Percentiles rank a stretch among this genome's conserved stretches.
These are phyloP conservation scores for Lithophane ornitopus DNA, from an alignment of 2,888 invertebrate species.

Conservation along the genomic window DNA sequence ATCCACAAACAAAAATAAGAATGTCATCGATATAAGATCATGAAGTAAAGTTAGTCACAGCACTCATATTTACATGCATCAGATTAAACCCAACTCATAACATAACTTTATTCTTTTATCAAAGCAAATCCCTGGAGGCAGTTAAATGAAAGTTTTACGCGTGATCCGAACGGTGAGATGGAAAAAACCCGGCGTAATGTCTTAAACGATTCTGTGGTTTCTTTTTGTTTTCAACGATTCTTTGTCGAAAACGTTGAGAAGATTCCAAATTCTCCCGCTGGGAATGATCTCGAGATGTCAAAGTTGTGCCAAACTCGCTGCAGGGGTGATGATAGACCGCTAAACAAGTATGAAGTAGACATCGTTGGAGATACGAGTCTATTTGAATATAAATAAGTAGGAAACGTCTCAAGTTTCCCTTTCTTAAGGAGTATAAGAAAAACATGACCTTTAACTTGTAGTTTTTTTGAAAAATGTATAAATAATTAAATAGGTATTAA, in stretches of 20 bases:
- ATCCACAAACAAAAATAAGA: constrained; percentile 11
- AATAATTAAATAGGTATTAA: neutral
- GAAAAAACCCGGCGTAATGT: constrained; percentile 45
- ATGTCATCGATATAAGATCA: constrained; percentile 9
- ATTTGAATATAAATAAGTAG: constrained; percentile 26
- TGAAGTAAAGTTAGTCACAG: constrained; percentile 1
- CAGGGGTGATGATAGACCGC: constrained; percentile 55
- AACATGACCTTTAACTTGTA: neutral
- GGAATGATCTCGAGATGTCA: constrained; percentile 62
- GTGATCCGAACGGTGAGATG: constrained; percentile 41
- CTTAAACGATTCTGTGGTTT: constrained; percentile 58
- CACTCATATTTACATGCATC: constrained; percentile 27
- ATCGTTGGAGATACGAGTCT: constrained; percentile 35
- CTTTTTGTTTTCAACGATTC: constrained; percentile 63
- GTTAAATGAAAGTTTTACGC: constrained; percentile 58
- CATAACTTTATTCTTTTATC: constrained; percentile 49
- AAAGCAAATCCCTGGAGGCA: constrained; percentile 45
- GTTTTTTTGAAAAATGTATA: neutral
- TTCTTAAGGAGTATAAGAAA: neutral
- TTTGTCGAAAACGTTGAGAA: constrained; percentile 46
- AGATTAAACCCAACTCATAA: constrained; percentile 20
- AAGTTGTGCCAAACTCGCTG: constrained; percentile 62
- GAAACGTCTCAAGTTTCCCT: constrained; percentile 11
- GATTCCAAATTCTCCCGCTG: constrained; percentile 66
- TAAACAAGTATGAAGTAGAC: constrained; percentile 32